Percentiles rank a stretch among this genome's conserved stretches.
Evolutionary conservation across 1,140 invertebrate species (phyloP).

Genomic region (Pomacea maculata): DNA sequence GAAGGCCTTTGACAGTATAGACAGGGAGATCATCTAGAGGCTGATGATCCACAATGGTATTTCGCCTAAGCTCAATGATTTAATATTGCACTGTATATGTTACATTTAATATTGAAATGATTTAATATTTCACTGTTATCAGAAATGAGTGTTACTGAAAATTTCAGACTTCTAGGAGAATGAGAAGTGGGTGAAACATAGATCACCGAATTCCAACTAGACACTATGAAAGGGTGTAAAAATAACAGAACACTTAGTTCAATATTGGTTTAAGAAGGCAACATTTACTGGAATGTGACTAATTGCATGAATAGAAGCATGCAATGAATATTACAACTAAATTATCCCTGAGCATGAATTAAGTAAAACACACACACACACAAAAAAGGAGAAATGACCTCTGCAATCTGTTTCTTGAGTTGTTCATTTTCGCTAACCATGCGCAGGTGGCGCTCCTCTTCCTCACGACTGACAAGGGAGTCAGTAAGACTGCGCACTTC

Average conservation of each 20-base stretch:
- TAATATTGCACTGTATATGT: too few relatives aligned
- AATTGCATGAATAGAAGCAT: not conserved
- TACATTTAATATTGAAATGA: too few relatives aligned
- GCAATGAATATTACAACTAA: not conserved
- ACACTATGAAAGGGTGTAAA: too few relatives aligned
- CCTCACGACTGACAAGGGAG: slow-evolving; percentile 86
- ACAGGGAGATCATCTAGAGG: too few relatives aligned
- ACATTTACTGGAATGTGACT: not conserved
- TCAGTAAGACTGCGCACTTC: slow-evolving; percentile 68
- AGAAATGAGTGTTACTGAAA: too few relatives aligned
- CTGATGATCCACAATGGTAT: too few relatives aligned
- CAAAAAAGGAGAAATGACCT: slow-evolving; percentile 71
- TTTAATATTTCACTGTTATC: not conserved
- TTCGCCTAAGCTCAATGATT: too few relatives aligned
- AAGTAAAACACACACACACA: not conserved
- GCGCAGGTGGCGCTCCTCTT: slow-evolving; percentile 91
- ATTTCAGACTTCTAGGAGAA: too few relatives aligned
- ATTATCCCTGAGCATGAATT: not conserved
- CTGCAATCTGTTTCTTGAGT: slow-evolving; percentile 90
- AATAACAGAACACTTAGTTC: not conserved
- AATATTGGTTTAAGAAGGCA: not conserved
- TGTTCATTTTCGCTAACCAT: slow-evolving; percentile 96
- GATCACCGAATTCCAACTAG: too few relatives aligned
- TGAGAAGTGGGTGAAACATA: too few relatives aligned
- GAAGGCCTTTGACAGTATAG: too few relatives aligned